These are phyloP conservation scores for Drosophila tripunctata DNA, from an alignment of 2,888 invertebrate genomes.

Conservation along the genomic window DNA sequence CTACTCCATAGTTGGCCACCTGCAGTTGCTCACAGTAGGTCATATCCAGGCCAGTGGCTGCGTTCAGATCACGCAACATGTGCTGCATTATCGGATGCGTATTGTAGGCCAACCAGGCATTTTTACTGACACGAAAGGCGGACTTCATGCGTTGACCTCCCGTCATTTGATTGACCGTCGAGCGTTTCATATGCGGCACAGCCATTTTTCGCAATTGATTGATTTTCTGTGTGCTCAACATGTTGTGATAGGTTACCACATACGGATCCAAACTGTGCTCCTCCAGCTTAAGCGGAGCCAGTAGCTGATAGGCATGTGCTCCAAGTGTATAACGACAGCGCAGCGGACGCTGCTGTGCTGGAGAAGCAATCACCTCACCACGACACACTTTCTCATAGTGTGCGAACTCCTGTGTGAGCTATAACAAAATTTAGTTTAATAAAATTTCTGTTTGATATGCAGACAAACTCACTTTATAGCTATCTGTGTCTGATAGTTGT, in stretches of 20 bases:
- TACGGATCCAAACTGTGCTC: constrained; percentile 85
- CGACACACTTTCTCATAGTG: constrained; percentile 84
- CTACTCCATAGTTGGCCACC: constrained; percentile 99
- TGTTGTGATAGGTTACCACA: constrained; percentile 86
- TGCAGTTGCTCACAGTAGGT: constrained; percentile 94
- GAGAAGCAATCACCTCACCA: constrained; percentile 63
- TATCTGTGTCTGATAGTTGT: constrained; percentile 40
- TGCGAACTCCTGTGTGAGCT: constrained; percentile 74
- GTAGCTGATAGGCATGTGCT: constrained; percentile 44
- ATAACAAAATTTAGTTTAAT: no score
- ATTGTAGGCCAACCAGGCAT: constrained; percentile 85
- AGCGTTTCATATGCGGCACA: constrained; percentile 84
- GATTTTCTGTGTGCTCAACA: constrained; percentile 86
- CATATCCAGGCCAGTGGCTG: constrained; percentile 86
- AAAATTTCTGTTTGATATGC: no score
- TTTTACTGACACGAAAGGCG: constrained; percentile 89
- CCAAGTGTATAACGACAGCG: constrained; percentile 72
- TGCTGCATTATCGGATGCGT: constrained; percentile 63
- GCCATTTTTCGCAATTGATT: constrained; percentile 86
- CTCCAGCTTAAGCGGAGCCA: constrained; percentile 85
- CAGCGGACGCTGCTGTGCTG: constrained; percentile 64
- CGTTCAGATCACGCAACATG: constrained; percentile 89
- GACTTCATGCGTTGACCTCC: constrained; percentile 91
- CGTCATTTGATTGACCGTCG: constrained; percentile 88
- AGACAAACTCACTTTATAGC: constrained; percentile 57